Evolutionary conservation across 2,797 vertebrate genomes (phyloP).

Genomic region (Danio tinwini): DNA sequence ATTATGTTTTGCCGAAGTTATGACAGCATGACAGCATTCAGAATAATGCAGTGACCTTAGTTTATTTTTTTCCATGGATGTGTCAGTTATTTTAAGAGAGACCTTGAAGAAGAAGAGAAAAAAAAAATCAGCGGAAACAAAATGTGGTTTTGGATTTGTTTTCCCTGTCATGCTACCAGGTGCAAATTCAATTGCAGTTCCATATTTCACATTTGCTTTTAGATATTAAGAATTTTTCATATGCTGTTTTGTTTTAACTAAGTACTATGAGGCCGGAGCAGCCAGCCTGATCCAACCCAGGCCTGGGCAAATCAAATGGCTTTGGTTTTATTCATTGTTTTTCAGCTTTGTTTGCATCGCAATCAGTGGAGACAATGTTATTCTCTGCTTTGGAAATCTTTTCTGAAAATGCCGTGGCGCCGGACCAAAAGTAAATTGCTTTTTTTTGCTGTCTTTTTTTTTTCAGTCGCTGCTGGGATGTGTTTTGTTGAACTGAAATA

Average conservation of each 20-base stretch:
- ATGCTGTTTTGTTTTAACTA: slow-evolving; percentile 61
- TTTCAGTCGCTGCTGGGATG: slow-evolving; percentile 35
- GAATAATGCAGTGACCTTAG: neutral
- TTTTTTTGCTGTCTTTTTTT: slow-evolving; percentile 57
- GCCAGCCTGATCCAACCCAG: slow-evolving; percentile 66
- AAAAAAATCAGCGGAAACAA: neutral
- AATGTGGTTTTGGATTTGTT: neutral
- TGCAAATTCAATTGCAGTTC: slow-evolving; percentile 60
- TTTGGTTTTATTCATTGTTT: slow-evolving; percentile 76
- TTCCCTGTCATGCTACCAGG: slow-evolving; percentile 41
- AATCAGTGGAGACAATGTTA: slow-evolving; percentile 73
- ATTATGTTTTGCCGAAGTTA: neutral
- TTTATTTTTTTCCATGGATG: neutral
- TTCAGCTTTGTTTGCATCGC: slow-evolving; percentile 76
- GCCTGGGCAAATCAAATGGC: slow-evolving; percentile 67
- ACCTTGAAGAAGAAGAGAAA: neutral
- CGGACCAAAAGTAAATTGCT: slow-evolving; percentile 71
- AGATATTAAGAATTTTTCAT: slow-evolving; percentile 59
- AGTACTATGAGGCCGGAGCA: slow-evolving; percentile 53
- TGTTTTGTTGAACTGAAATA: slow-evolving; percentile 51
- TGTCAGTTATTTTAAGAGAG: neutral
- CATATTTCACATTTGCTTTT: slow-evolving; percentile 35
- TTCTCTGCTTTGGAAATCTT: slow-evolving; percentile 60
- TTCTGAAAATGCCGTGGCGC: slow-evolving; percentile 61
- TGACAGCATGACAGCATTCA: slow-evolving; percentile 15